Evolutionary conservation across 2,113 vertebrate genomes (phyloP).

Genomic region (Piaya cayana): DNA sequence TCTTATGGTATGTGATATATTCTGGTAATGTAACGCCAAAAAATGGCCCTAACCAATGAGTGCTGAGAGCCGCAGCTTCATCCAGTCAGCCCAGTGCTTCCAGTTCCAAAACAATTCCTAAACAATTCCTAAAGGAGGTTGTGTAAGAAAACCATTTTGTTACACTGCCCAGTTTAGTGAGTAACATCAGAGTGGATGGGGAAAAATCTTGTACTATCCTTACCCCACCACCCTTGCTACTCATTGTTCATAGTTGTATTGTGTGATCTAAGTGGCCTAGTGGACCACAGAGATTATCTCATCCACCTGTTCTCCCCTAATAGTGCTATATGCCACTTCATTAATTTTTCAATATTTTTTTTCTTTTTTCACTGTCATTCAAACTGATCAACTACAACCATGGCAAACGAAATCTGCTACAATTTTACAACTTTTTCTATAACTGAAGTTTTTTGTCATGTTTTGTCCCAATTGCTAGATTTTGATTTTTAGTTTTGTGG

Average conservation of each 20-base stretch:
- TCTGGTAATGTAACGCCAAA: background rate
- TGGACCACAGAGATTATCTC: fast-evolving
- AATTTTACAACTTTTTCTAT: background rate
- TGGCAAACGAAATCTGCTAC: background rate
- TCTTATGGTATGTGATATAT: background rate
- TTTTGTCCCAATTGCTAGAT: background rate
- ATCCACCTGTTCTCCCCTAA: background rate
- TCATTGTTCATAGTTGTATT: background rate
- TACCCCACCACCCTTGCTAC: background rate
- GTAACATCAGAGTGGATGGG: fast-evolving
- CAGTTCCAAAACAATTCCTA: background rate
- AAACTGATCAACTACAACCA: background rate
- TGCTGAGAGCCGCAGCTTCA: background rate
- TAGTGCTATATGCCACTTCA: background rate
- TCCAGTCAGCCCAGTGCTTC: background rate
- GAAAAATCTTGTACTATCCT: background rate
- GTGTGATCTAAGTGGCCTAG: background rate
- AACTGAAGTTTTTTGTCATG: background rate
- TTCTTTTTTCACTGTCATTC: background rate
- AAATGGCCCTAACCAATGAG: background rate
- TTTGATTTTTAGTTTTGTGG: too few relatives aligned
- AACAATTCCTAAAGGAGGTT: background rate
- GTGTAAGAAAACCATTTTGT: background rate
- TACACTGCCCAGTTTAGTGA: background rate
- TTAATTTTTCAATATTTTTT: background rate